phyloP scores from a whole-genome alignment of 2,113 vertebrate genomes.

The Cavia aperea region DNA sequence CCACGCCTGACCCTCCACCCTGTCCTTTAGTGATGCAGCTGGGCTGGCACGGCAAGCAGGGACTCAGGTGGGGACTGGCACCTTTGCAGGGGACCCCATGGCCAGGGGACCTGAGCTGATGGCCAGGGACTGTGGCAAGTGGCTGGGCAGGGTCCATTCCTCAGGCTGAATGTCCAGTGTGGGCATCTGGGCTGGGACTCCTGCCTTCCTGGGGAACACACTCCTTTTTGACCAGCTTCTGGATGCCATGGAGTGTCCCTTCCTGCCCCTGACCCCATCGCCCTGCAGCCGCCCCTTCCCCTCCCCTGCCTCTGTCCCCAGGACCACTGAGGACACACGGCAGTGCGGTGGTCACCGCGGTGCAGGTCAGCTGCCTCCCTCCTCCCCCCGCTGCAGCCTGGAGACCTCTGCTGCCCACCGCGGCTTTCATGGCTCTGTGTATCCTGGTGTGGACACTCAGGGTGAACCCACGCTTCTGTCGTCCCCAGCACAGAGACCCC shows the following conservation, averaged over 20 bases:
- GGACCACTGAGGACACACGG: neutral
- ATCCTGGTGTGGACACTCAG: neutral
- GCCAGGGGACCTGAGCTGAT: neutral
- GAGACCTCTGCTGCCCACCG: neutral
- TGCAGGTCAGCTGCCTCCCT: neutral
- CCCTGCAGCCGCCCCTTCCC: neutral
- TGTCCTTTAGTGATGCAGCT: neutral
- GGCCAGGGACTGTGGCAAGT: neutral
- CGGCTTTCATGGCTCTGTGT: neutral
- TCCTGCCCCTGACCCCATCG: neutral
- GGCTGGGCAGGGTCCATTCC: neutral
- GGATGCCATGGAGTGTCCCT: neutral
- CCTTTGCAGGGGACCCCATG: neutral
- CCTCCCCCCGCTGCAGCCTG: neutral
- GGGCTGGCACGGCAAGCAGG: neutral
- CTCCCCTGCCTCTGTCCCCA: neutral
- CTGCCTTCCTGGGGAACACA: neutral
- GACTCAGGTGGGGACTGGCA: neutral
- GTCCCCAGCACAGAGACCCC: neutral
- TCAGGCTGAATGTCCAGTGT: neutral
- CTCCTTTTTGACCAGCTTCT: neutral
- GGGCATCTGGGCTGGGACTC: no score
- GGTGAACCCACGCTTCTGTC: neutral
- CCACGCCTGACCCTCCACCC: neutral
- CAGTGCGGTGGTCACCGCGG: neutral